These are phyloP conservation scores for Paramormyrops hopkinsi DNA, from an alignment of 2,797 vertebrate genomes.

Conservation along the genomic window DNA sequence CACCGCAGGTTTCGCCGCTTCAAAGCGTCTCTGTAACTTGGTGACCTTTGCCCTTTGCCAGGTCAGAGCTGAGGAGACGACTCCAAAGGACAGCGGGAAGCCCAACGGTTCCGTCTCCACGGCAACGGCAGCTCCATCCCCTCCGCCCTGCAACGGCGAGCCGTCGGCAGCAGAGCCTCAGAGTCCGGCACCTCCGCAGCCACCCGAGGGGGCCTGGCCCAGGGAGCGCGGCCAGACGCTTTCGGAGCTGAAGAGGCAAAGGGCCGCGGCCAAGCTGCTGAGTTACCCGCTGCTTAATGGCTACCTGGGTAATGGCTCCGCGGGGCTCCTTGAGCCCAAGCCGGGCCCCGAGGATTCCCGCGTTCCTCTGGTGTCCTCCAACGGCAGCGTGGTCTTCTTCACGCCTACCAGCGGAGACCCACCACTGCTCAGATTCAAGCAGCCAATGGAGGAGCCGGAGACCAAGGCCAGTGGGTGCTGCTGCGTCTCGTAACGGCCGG, in stretches of 20 bases:
- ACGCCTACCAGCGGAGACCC: constrained; percentile 91
- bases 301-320: constrained; percentile 70
- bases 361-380: constrained; percentile 86
- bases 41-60: constrained; percentile 43
- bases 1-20: not conserved
- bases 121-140: constrained; percentile 54
- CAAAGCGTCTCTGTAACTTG: not conserved
- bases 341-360: constrained; percentile 69
- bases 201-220: constrained; percentile 55
- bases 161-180: constrained; percentile 40
- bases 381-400: constrained; percentile 83
- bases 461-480: constrained; percentile 80
- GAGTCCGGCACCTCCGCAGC: constrained; percentile 47
- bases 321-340: constrained; percentile 59
- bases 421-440: constrained; percentile 85
- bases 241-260: constrained; percentile 88
- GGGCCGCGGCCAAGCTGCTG: constrained; percentile 81
- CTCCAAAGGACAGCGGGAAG: constrained; percentile 52
- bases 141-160: constrained; percentile 62
- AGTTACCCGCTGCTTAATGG: constrained; percentile 82
- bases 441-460: constrained; percentile 85
- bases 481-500: constrained; percentile 73
- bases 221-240: constrained; percentile 81
- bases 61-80: constrained; percentile 67
- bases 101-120: constrained; percentile 63